Evolutionary conservation across 2,888 invertebrate species (phyloP), one percentile per base, ranked within the genome.

Genomic region (Augiades crinisus): DNA sequence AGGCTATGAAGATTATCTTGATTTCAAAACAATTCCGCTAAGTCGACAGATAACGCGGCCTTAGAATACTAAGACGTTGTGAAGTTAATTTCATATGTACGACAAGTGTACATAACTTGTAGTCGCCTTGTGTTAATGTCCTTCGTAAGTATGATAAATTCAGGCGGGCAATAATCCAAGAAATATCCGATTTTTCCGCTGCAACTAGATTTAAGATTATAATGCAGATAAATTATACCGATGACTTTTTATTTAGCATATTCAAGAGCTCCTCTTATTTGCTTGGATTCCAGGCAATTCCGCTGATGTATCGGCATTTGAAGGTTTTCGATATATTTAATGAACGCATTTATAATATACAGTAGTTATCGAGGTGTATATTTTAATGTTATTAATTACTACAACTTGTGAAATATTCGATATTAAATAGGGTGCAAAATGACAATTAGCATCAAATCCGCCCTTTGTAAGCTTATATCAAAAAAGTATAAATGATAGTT

Each of bases 121-220:
- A 21, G 38, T 19, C 14, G 37, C 8, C 31, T 47, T 33, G 21
- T 33, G 47, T 37, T 47, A 37, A 37, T 40, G 40, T 49, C 47
- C 40, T 49, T 49, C 47, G 24, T 49, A 49, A 49, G 40, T 41
- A 24, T 49, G 47, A 41, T 49, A 49, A 49, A 49, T 49, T 40
- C 33, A 22, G 10, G 33, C 8, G 40, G 40, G 17, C 30, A 31
- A 12, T 31, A 47, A 47, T 33, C 33, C 22, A 49, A 24, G 24
- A 49, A 33, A 33, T 33, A 49, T 49, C 16, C 17, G 37, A 31
- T 13, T 41, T 47, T 44, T 41, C 40, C 22, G 33, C 49, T 34
- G 49, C 33, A 49, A 33, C 33, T 41, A 49, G 31, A 22, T 47
- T 19, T 36, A 47, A 31, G 38, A 38, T 47, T 10, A 6, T 47